Base-by-base conservation (phyloP, 2,797 vertebrate species). In the Neopelma chrysocephalum region DNA sequence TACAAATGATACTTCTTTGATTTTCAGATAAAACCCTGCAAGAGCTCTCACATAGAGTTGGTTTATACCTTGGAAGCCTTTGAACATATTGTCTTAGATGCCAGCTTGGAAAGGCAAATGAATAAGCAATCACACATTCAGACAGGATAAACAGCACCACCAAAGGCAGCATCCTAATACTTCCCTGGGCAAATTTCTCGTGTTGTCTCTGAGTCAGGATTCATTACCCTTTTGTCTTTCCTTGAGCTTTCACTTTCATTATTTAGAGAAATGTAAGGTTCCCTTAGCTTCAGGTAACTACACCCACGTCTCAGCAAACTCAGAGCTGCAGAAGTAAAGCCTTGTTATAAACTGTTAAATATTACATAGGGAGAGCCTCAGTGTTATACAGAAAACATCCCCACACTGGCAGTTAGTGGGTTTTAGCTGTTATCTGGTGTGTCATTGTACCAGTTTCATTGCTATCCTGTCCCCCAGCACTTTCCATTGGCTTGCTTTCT, bases 51-150 rank as follows among this genome's bases (percentile, higher is more conserved):
- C 25, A 31, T 1, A 47, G 66, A 82, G 45, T 57, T 89, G 43
- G 14, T 58, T 94, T 82, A 8, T 43, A 40, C 23, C 76, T 62
- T 38, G 12, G 64, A 93, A 97, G 62, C 53, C 58, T 92, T 85
- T 91, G 93, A 95, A 77, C 75, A 40, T 51, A 61, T 5, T 81
- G 79, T 81, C 51, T 92, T 66, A 79, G 70, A 87, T 53, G 64
- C 31, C 62, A 73, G 48, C 64, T 94, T 80, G 73, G 71, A 87
- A 89, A 93, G 73, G 60, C 71, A 93, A 95, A 87, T 66, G 66
- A 92, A 84, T 58, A 84, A 90, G 36, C 73, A 66, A 64, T 85
- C 58, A 64, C 21, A 86, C 64, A 47, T 51, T 60, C 82, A 64
- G 77, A 70, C 50, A 73, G 57, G 64, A 94, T 70, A 57, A 70